Conservation (phyloP, 2,888 invertebrate species). For the Eremobia ochroleuca region DNA sequence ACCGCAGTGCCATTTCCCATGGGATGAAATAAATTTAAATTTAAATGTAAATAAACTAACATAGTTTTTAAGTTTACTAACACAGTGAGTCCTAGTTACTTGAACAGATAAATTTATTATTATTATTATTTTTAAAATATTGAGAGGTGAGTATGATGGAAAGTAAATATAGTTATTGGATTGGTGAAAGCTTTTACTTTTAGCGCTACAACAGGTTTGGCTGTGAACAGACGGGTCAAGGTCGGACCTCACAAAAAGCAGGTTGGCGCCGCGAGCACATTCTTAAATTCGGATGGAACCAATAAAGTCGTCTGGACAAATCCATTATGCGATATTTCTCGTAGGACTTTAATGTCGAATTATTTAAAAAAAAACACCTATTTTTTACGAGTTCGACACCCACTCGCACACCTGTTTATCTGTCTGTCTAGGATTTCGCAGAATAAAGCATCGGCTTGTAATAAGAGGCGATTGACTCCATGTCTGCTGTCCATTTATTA, state of each 20-base stretch:
- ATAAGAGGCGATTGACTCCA: constrained; percentile 67
- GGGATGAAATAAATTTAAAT: too few relatives aligned
- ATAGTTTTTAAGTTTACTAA: too few relatives aligned
- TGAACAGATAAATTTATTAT: too few relatives aligned
- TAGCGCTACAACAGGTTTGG: constrained; percentile 83
- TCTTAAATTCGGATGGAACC: constrained; percentile 77
- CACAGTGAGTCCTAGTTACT: too few relatives aligned
- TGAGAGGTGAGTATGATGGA: constrained; percentile 31
- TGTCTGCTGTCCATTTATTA: constrained; percentile 47
- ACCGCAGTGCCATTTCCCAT: too few relatives aligned
- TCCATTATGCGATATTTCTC: constrained; percentile 68
- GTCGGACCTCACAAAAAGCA: constrained; percentile 81
- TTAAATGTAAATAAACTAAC: too few relatives aligned
- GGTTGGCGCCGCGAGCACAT: constrained; percentile 82
- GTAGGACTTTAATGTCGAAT: constrained; percentile 65
- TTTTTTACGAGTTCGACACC: constrained; percentile 72
- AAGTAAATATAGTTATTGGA: constrained; percentile 67
- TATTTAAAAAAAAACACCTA: constrained; percentile 72
- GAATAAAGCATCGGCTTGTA: constrained; percentile 58
- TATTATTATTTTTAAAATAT: too few relatives aligned
- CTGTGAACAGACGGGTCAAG: constrained; percentile 85
- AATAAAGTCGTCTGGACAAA: constrained; percentile 80
- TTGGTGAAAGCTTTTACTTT: constrained; percentile 88
- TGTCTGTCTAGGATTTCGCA: constrained; percentile 69
- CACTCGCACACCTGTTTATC: constrained; percentile 71